Base-by-base conservation (phyloP, 2,113 vertebrate genomes). In the Cariama cristata region DNA sequence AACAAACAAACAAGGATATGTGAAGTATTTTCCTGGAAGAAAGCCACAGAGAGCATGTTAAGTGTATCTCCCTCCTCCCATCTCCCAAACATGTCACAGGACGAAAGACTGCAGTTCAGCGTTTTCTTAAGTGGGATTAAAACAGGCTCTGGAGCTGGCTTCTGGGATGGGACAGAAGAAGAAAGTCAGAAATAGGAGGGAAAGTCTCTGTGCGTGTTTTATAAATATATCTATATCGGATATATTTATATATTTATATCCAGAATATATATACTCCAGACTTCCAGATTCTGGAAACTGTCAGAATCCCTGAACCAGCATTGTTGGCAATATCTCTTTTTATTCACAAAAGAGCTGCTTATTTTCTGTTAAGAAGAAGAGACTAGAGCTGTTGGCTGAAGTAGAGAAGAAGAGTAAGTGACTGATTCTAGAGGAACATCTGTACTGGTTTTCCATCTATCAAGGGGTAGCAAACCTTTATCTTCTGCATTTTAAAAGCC, bases 1-100 rank as follows among this genome's bases (percentile, higher is more conserved):
- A 93, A 81, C 96, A 97, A 97, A 96, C 82, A 96, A 97, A 96
- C 93, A 94, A 79, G 91, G 87, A 86, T 53, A 89, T 87, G 69
- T 79, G 91, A 85, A 88, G 62, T 68, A 79, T 94, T 96, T 96
- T 95, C 93, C 80, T 92, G 95, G 96, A 96, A 75, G 73, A 84
- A 85, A 81, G 96, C 94, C 94, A 95, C 0, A 1, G 66, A 72
- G 75, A 85, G 40, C 80, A 81, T 52, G 71, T 85, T 24, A 89
- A 96, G 52, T 72, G 44, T 63, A 44, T 87, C 76, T 82, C 62
- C 45, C 35, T 90, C 30, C 74, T 82, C 67, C 93, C 50, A 38
- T 86, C 87, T 94, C 40, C 44, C 66, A 67, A 35, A 21, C n/a
- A 3, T 86, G 55, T 66, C 76, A 50, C 86, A 79, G 67, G 93